These are phyloP conservation scores for Eupithecia centaureata DNA, from an alignment of 2,888 invertebrate species.

Conservation along the genomic window DNA sequence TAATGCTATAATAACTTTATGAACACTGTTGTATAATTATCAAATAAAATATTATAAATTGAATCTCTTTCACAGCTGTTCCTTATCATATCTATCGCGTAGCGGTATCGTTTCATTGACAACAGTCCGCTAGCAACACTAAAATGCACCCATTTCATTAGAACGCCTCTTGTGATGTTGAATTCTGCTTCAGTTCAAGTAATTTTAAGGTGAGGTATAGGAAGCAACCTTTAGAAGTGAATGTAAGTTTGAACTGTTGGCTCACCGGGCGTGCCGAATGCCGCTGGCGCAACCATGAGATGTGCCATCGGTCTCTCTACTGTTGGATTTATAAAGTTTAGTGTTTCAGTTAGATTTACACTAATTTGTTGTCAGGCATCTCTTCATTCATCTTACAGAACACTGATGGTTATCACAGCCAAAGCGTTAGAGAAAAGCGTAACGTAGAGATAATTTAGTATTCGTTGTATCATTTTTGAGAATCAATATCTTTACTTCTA, in stretches of 20 bases:
- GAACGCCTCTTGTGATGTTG: neutral
- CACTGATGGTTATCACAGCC: neutral
- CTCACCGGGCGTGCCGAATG: constrained; percentile 30
- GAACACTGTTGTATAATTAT: neutral
- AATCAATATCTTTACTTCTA: too few relatives aligned
- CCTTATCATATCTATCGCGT: too few relatives aligned
- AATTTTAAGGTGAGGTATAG: neutral
- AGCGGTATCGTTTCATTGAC: neutral
- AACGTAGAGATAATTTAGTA: too few relatives aligned
- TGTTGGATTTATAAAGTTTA: neutral
- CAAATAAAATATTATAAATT: neutral
- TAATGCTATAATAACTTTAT: neutral
- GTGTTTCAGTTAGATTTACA: neutral
- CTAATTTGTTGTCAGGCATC: neutral
- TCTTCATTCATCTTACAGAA: neutral
- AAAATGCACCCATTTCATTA: neutral
- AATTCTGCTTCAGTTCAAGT: neutral
- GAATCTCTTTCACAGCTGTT: too few relatives aligned
- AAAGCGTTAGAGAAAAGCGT: neutral
- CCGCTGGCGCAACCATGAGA: constrained; percentile 33
- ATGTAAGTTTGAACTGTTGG: constrained; percentile 34
- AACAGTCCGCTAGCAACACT: neutral
- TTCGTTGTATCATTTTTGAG: too few relatives aligned
- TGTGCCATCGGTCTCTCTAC: neutral
- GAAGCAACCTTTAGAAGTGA: constrained; percentile 35